These are phyloP conservation scores for Heterotilapia buettikoferi DNA, from an alignment of 2,113 vertebrate genomes.

Conservation along the genomic window DNA sequence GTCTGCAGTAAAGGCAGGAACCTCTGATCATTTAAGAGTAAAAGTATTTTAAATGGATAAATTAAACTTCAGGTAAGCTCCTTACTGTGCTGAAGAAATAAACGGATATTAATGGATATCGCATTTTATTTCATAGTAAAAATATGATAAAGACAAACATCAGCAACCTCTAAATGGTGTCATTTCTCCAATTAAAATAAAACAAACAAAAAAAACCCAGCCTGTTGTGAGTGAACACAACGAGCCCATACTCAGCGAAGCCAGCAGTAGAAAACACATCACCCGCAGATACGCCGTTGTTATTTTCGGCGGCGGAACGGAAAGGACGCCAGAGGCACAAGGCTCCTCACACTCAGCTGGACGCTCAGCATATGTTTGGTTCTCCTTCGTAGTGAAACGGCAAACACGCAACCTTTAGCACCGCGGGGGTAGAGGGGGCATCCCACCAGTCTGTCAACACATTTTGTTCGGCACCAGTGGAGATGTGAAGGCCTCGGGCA, in stretches of 20 bases:
- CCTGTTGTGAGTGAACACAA: not conserved
- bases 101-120: not conserved
- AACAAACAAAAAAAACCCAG: rapidly evolving
- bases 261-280: not conserved
- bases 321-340: not conserved
- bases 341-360: conserved; percentile 2
- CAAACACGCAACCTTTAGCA: conserved; percentile 68
- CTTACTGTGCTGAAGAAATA: not conserved
- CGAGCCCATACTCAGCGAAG: not conserved
- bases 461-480: conserved; percentile 57
- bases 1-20: not conserved
- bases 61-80: not conserved
- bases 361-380: conserved; percentile 58
- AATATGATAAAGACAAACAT: not conserved
- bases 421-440: conserved; percentile 15
- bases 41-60: not conserved
- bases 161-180: not conserved
- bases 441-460: conserved; percentile 28
- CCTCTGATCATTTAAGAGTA: not conserved
- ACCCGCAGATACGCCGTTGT: not conserved
- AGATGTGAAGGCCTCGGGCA: conserved; percentile 16
- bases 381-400: conserved; percentile 65
- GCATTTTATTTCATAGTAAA: not conserved
- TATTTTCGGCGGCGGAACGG: not conserved
- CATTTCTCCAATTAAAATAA: not conserved